Evolutionary conservation across 2,888 invertebrate species (phyloP).

Genomic region (Baccha elongata): DNA sequence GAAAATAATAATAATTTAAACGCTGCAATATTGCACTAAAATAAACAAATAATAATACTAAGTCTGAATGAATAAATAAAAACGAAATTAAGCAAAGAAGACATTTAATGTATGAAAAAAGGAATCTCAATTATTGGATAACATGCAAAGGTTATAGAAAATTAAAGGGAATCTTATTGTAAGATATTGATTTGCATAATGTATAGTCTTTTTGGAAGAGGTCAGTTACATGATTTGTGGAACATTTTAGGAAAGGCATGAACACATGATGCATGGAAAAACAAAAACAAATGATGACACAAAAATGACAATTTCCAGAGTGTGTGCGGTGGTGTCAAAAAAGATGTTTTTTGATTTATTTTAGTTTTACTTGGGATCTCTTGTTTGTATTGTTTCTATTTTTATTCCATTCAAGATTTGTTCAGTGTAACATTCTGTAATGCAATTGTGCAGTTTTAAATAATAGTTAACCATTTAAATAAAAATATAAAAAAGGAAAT

Average conservation of each 20-base stretch:
- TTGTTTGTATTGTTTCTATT: constrained; percentile 46
- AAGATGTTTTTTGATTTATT: constrained; percentile 73
- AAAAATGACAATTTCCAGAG: constrained; percentile 38
- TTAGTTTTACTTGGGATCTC: constrained; percentile 38
- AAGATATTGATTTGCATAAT: neutral
- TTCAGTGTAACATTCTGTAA: constrained; percentile 68
- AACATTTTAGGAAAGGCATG: constrained; percentile 18
- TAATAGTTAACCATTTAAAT: constrained; percentile 36
- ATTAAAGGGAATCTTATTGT: neutral
- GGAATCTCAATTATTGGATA: neutral
- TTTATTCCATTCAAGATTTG: constrained; percentile 45
- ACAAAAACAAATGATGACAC: constrained; percentile 32
- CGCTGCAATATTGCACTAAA: constrained; percentile 25
- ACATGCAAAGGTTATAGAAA: constrained; percentile 37
- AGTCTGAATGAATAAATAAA: neutral
- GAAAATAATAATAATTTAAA: constrained; percentile 10
- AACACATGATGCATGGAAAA: constrained; percentile 38
- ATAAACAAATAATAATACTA: neutral
- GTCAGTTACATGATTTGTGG: neutral
- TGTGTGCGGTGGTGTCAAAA: constrained; percentile 74
- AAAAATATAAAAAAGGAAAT: constrained; percentile 27
- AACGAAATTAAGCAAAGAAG: neutral
- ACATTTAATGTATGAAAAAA: constrained; percentile 15
- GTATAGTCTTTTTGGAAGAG: neutral
- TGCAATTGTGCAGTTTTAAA: constrained; percentile 66